A percentile compares a stretch with the other conserved stretches of the same genome.
These are phyloP conservation scores for Trogon melanurus DNA, from an alignment of 2,113 vertebrate genomes.

Conservation along the genomic window DNA sequence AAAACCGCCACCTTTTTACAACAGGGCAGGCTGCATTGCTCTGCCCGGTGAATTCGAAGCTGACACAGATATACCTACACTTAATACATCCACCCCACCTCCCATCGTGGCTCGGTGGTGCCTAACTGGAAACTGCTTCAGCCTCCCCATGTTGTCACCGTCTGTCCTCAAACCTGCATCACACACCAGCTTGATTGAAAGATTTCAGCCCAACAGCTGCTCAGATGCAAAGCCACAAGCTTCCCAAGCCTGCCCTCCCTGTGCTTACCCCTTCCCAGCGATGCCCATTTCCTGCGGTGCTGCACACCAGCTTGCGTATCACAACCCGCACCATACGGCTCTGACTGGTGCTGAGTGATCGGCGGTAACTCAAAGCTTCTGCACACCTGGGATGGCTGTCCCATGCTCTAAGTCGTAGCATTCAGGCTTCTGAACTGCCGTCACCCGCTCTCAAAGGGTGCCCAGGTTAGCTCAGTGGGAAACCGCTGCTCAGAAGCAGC, in stretches of 20 bases:
- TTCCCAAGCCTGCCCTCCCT: not conserved
- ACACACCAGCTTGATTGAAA: slow-evolving; percentile 34
- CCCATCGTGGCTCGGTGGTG: accelerated
- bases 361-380: not conserved
- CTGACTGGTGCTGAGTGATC: not conserved
- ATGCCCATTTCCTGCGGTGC: not conserved
- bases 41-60: not conserved
- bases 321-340: accelerated
- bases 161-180: not conserved
- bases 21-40: not conserved
- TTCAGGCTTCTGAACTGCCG: accelerated
- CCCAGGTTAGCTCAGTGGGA: not conserved
- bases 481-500: not conserved
- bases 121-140: not conserved
- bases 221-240: slow-evolving; percentile 6
- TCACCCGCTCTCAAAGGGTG: not conserved
- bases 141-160: not conserved
- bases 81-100: not conserved
- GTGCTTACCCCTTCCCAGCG: not conserved
- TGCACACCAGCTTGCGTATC: accelerated
- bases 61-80: accelerated
- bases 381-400: too few relatives aligned
- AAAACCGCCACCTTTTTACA: not conserved
- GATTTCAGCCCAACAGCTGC: not conserved
- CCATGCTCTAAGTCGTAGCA: too few relatives aligned